Evolutionary conservation across 2,888 invertebrate species (phyloP), one percentile per base, ranked within the genome.

Genomic region (Drosophila picticornis): DNA sequence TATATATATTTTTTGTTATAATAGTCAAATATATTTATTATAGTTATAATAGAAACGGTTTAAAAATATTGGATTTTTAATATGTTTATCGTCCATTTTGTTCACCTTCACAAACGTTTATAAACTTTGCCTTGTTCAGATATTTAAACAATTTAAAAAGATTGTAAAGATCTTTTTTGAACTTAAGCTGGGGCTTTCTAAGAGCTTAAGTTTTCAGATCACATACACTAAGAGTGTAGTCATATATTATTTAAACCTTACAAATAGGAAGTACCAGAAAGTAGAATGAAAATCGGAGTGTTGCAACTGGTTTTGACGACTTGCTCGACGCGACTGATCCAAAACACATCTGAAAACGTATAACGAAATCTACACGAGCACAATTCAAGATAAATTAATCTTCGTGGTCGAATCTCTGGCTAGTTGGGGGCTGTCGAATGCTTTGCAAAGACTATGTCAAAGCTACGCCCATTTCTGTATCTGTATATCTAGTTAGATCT

Each of bases 251-350:
- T n/a, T 3, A 6, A n/a, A 29, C 19, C n/a, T 51, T 46, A 29
- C 29, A n/a, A 27, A 51, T 11, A 51, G 19, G 51, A 25, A 25
- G 13, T 46, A 16, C 7, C 22, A 16, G 13, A 25, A 46, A 25
- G 25, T 46, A 9, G 16, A 25, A 25, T 50, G 5, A 27, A 27
- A 29, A n/a, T 27, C 11, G 4, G 29, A 51, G 22, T 25, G 22
- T 22, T 16, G n/a, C 58, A 68, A 76, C 74, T 57, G 62, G 52
- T 52, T 40, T 55, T 36, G 27, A 59, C 72, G 66, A 81, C 72
- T 74, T 56, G 50, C 65, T 31, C 32, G 22, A 57, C 25, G 60
- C 69, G 77, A 89, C 88, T 89, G 76, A 90, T 62, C 60, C 60
- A 66, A 52, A 78, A 64, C 58, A 61, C 58, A 72, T 50, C 62